Conservation (phyloP, 2,797 vertebrate genomes). For the Anguilla marmorata region DNA sequence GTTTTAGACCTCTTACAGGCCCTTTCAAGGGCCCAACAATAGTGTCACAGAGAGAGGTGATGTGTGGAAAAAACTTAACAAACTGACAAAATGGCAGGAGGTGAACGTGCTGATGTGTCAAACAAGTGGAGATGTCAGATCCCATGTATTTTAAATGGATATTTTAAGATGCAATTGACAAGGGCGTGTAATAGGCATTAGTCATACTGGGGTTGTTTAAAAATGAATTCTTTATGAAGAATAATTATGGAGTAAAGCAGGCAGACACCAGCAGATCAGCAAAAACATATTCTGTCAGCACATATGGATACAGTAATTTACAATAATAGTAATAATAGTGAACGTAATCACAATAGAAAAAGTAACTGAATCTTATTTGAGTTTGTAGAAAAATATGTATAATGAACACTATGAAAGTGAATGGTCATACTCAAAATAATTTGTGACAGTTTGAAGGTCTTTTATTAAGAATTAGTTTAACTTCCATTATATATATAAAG, state of each 20-base stretch:
- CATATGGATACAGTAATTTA: constrained; percentile 28
- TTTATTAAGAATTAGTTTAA: neutral
- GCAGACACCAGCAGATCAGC: constrained; percentile 34
- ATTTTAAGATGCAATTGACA: constrained; percentile 50
- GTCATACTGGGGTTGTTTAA: constrained; percentile 43
- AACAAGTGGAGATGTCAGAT: constrained; percentile 46
- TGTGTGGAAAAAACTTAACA: constrained; percentile 49
- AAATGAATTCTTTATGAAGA: constrained; percentile 44
- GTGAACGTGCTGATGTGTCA: constrained; percentile 29
- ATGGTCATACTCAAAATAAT: neutral
- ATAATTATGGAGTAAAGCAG: constrained; percentile 38
- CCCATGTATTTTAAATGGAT: constrained; percentile 44
- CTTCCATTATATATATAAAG: constrained; percentile 5
- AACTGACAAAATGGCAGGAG: constrained; percentile 41
- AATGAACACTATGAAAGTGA: constrained; percentile 19
- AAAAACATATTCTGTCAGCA: constrained; percentile 35
- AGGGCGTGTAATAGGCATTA: constrained; percentile 48
- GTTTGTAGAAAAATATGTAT: neutral
- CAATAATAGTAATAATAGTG: constrained; percentile 21
- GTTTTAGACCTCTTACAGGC: constrained; percentile 32
- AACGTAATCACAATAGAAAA: neutral
- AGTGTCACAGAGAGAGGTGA: constrained; percentile 53
- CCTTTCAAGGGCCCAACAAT: constrained; percentile 36
- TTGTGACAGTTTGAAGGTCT: neutral
- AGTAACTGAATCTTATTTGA: neutral